These are phyloP conservation scores for Pteronotus mesoamericanus DNA, from an alignment of 2,797 vertebrate species.

Conservation along the genomic window DNA sequence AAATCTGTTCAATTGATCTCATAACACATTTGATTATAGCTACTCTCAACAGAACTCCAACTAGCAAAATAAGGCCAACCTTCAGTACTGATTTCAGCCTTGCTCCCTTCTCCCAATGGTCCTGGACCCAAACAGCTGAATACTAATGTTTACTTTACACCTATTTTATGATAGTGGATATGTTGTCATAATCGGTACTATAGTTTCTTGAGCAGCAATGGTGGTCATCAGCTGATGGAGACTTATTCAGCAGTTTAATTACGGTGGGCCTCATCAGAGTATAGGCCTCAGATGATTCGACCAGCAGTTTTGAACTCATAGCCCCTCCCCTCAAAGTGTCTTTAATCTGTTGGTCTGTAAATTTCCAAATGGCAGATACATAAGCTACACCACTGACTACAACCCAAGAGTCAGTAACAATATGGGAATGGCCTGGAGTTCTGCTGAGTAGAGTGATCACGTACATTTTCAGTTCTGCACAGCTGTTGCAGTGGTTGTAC, in stretches of 20 bases:
- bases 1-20: neutral
- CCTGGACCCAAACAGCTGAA: neutral
- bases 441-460: neutral
- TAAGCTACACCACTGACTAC: neutral
- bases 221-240: no score
- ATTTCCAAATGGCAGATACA: neutral
- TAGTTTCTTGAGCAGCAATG: neutral
- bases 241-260: neutral
- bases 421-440: neutral
- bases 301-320: neutral
- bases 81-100: neutral
- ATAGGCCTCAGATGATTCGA: neutral
- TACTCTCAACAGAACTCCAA: neutral
- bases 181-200: neutral
- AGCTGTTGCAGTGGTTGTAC: neutral
- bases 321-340: neutral
- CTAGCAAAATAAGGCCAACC: neutral
- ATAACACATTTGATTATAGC: neutral
- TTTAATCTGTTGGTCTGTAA: neutral
- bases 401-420: neutral
- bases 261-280: neutral
- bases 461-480: neutral
- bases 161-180: neutral
- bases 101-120: neutral
- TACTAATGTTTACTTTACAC: neutral